phyloP scores from a whole-genome alignment of 2,888 invertebrate species.

The Nomada lathburiana region DNA sequence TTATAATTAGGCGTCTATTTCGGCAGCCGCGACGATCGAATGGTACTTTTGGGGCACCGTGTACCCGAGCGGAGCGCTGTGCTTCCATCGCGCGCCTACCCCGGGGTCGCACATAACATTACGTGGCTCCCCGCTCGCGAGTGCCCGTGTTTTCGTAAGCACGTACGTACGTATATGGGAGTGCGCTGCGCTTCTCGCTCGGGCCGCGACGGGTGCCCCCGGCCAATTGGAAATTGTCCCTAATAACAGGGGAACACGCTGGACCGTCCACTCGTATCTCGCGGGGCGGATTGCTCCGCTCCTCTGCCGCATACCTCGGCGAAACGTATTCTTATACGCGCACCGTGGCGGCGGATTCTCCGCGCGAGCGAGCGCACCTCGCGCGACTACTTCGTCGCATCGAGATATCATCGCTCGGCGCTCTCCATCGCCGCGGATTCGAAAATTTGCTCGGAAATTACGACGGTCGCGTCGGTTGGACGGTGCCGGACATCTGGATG shows the following conservation, averaged over 20 bases:
- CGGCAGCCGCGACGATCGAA: too few species aligned
- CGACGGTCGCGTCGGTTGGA: background rate
- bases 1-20: too few species aligned
- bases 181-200: constrained; percentile 39
- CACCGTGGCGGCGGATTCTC: constrained; percentile 7
- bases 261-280: constrained; percentile 80
- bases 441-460: background rate
- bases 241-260: constrained; percentile 83
- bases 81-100: constrained; percentile 68
- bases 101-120: constrained; percentile 79
- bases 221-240: constrained; percentile 84
- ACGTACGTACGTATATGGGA: too few species aligned
- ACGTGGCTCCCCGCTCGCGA: constrained; percentile 69
- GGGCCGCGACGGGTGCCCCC: constrained; percentile 75
- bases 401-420: background rate
- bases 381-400: background rate
- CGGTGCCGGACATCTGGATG: constrained; percentile 34
- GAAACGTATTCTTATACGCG: constrained; percentile 77
- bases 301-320: constrained; percentile 70
- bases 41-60: constrained; percentile 21
- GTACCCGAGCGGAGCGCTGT: constrained; percentile 1
- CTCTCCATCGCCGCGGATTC: background rate
- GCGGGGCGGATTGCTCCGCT: constrained; percentile 72
- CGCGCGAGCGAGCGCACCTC: constrained; percentile 31
- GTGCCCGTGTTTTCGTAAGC: constrained; percentile 1